Evolutionary conservation across 2,888 invertebrate genomes (phyloP).

Genomic region (Noctua fimbriata): DNA sequence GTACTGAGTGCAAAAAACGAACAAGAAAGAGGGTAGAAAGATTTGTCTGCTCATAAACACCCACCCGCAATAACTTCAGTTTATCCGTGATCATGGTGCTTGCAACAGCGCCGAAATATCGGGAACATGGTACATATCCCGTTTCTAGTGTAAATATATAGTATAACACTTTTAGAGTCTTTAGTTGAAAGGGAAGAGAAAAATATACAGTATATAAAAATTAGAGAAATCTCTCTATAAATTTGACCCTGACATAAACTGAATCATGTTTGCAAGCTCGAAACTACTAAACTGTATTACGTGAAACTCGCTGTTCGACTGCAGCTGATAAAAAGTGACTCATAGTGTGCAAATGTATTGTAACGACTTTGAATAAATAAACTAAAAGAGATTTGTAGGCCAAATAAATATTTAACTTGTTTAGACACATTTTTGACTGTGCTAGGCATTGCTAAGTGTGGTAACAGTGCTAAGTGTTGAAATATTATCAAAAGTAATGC

Average conservation of each 20-base stretch:
- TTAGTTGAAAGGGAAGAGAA: neutral
- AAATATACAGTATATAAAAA: no score
- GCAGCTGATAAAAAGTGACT: neutral
- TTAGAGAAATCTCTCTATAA: neutral
- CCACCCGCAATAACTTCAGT: no score
- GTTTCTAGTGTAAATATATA: no score
- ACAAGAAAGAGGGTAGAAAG: no score
- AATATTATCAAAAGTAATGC: neutral
- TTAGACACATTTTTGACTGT: neutral
- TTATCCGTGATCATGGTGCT: no score
- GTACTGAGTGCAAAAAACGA: no score
- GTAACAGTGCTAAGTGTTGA: neutral
- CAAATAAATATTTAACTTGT: slow-evolving; percentile 22
- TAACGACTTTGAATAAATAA: slow-evolving; percentile 34
- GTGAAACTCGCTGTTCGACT: neutral
- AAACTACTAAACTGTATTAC: neutral
- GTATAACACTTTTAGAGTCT: neutral
- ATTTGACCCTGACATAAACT: neutral
- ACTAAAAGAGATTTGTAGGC: slow-evolving; percentile 8
- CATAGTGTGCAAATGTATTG: slow-evolving; percentile 36
- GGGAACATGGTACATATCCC: no score
- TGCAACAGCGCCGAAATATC: no score
- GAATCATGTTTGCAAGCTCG: neutral
- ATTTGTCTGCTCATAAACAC: no score
- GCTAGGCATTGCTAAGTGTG: neutral